These are phyloP conservation scores for Corythaixoides concolor DNA, from an alignment of 2,113 vertebrate species.

Conservation along the genomic window DNA sequence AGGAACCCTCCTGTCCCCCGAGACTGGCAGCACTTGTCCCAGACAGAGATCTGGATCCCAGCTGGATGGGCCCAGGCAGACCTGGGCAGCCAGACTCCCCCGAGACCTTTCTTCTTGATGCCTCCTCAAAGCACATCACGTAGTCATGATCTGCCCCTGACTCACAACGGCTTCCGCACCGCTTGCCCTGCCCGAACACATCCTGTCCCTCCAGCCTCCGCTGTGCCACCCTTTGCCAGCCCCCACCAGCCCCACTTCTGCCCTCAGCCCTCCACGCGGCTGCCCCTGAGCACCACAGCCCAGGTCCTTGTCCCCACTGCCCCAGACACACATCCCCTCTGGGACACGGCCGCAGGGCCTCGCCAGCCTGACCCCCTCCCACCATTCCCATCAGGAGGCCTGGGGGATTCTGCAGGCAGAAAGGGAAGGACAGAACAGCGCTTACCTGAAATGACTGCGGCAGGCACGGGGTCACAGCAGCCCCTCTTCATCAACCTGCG, in stretches of 20 bases:
- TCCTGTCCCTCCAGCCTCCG: not conserved
- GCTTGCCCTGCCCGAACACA: fast-evolving
- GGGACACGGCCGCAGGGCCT: not conserved
- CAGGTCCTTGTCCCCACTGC: fast-evolving
- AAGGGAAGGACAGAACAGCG: not conserved
- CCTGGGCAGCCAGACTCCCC: not conserved
- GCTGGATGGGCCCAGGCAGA: not conserved
- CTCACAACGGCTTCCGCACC: not conserved
- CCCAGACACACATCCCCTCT: too few relatives aligned
- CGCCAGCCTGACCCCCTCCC: not conserved
- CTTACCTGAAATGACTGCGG: not conserved
- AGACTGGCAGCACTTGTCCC: not conserved
- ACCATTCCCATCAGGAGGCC: fast-evolving
- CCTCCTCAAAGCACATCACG: not conserved
- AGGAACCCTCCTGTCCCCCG: not conserved
- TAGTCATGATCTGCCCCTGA: not conserved
- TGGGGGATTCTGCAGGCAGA: not conserved
- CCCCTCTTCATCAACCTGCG: constrained; percentile 27
- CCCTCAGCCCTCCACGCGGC: not conserved
- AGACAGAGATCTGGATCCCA: not conserved
- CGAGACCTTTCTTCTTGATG: not conserved
- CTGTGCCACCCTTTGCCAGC: not conserved
- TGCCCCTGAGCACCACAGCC: not conserved
- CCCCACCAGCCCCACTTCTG: not conserved
- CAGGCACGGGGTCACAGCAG: not conserved